Evolutionary conservation across 2,797 vertebrate species (phyloP), one percentile per base, ranked within the genome.

Genomic region (Amblyraja radiata): DNA sequence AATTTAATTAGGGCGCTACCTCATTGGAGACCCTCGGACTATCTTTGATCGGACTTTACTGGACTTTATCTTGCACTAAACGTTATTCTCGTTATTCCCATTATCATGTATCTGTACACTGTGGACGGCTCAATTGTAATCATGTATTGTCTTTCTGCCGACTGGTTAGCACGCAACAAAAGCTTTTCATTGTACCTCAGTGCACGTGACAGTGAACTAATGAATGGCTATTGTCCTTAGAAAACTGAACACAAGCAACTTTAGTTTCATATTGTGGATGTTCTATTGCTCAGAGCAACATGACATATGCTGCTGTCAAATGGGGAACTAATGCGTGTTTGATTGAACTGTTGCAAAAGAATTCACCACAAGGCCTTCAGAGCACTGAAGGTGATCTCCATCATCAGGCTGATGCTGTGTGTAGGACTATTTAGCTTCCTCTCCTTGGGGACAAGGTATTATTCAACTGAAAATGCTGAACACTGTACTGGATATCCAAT

Each of bases 281-380:
- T 74, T 54, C 39, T 28, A 36, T 73, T 73, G 18, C 88, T 74
- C 32, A 25, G 25, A 54, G n/a, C 32, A 7, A 91, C 71, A 91
- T 54, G 71, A 91, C 90, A 91, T 74, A 91, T 91, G 36, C 46
- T n/a, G 61, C 84, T 91, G 68, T 91, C 90, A 91, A 23, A 54
- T 73, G 23, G 68, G 39, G 71, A 74, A 91, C 39, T 46, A 73
- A 91, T 91, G 90, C 28, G 71, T 74, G 6, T 73, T 74, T 73
- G 90, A 91, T 74, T 65, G 84, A 88, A n/a, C 61, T 65, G 84
- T 65, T 88, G 88, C 36, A 74, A 91, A 91, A 39, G 32, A 74
- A 74, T 74, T 91, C 90, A 91, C 90, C 68, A 91, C 68, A 73
- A 74, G 90, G 39, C 90, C 90, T 74, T 91, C 65, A 91, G 71